Evolutionary conservation across 2,113 vertebrate genomes (phyloP).

Genomic region (Xerus inauris): DNA sequence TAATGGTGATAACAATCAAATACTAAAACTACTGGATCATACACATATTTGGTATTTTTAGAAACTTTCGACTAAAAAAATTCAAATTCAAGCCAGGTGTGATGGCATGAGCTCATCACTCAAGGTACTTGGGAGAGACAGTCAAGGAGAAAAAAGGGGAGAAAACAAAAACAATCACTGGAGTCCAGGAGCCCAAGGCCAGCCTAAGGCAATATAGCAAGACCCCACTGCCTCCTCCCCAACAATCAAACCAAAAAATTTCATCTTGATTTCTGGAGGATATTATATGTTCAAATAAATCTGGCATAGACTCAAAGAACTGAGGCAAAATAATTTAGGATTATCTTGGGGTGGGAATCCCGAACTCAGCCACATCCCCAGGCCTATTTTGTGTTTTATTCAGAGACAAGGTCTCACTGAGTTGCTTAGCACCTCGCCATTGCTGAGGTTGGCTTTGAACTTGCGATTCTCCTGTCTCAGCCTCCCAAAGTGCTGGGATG

Average conservation of each 20-base stretch:
- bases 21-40: not conserved
- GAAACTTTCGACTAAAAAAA: not conserved
- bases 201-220: not conserved
- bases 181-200: no score
- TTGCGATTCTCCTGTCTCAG: no score
- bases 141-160: no score
- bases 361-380: no score
- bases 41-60: not conserved
- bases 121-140: not conserved
- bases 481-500: no score
- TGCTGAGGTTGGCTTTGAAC: no score
- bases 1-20: not conserved
- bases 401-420: no score
- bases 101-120: no score
- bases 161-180: no score
- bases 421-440: no score
- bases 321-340: not conserved
- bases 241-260: not conserved
- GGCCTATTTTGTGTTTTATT: no score
- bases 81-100: not conserved
- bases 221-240: rapidly evolving
- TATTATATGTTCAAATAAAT: not conserved
- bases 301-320: not conserved
- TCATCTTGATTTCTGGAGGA: not conserved
- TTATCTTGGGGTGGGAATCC: no score